phyloP scores from a whole-genome alignment of 1,140 invertebrate genomes.

The Diachasmimorpha longicaudata region DNA sequence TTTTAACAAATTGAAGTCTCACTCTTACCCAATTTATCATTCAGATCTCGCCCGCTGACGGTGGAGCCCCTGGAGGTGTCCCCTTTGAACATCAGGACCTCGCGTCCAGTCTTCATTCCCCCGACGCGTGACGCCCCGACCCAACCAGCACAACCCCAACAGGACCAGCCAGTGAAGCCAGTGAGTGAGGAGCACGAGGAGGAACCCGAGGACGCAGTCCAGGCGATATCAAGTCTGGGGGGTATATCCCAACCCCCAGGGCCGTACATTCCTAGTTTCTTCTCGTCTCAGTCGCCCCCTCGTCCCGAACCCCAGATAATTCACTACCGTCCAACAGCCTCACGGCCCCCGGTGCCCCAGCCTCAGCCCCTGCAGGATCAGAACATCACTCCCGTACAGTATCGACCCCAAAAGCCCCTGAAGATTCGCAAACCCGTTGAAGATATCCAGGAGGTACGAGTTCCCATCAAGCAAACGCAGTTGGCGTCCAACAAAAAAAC shows the following conservation, averaged over 20 bases:
- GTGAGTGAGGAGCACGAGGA: slow-evolving; percentile 21
- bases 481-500: slow-evolving; percentile 21
- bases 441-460: slow-evolving; percentile 19
- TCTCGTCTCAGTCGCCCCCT: slow-evolving; percentile 42
- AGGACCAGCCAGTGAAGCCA: slow-evolving; percentile 32
- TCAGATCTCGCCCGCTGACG: background rate
- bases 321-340: slow-evolving; percentile 52
- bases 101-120: slow-evolving; percentile 35
- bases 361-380: slow-evolving; percentile 15
- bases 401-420: slow-evolving; percentile 38
- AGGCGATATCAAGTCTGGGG: slow-evolving; percentile 44
- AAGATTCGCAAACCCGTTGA: slow-evolving; percentile 34
- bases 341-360: slow-evolving; percentile 31
- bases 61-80: slow-evolving; percentile 19
- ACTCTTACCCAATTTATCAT: background rate
- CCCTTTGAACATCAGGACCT: slow-evolving; percentile 18
- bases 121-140: slow-evolving; percentile 36
- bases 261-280: slow-evolving; percentile 60
- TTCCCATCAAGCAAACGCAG: slow-evolving; percentile 31
- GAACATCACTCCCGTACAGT: slow-evolving; percentile 43
- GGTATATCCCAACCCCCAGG: slow-evolving; percentile 58
- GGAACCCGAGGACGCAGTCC: slow-evolving; percentile 10
- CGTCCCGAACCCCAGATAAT: slow-evolving; percentile 47
- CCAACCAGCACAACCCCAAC: slow-evolving; percentile 50
- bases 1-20: too few relatives aligned